Percentiles rank a stretch among this genome's conserved stretches.
phyloP scores from a whole-genome alignment of 1,140 invertebrate species.

The Brachionus manjavacas region DNA sequence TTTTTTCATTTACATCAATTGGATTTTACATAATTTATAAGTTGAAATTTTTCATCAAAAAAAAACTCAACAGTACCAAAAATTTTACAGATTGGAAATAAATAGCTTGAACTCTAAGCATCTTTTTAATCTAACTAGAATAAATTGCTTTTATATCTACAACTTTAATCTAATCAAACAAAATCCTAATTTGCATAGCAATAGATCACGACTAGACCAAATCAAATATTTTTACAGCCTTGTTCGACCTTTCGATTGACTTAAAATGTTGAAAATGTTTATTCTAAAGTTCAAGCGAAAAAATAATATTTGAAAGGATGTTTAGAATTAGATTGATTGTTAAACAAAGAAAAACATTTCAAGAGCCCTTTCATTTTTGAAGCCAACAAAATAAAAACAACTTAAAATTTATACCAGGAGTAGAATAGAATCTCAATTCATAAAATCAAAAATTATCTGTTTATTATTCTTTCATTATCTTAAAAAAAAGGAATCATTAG shows the following conservation, averaged over 20 bases:
- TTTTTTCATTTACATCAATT: background rate
- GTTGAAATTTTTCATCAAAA: background rate
- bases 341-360: background rate
- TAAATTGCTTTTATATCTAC: background rate
- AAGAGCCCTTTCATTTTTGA: background rate
- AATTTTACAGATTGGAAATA: background rate
- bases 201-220: background rate
- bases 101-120: background rate
- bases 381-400: background rate
- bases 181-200: background rate
- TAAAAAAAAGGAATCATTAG: background rate
- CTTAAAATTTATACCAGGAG: background rate
- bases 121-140: background rate
- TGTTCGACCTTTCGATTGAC: background rate
- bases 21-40: background rate
- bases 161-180: background rate
- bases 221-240: background rate
- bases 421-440: background rate
- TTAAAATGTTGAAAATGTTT: background rate
- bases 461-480: background rate
- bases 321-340: background rate
- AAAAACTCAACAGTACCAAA: background rate
- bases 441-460: background rate
- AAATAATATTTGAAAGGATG: background rate
- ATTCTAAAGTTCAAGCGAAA: background rate